These are phyloP conservation scores for Epinotia bilunana DNA, from an alignment of 2,888 invertebrate species.

Conservation along the genomic window DNA sequence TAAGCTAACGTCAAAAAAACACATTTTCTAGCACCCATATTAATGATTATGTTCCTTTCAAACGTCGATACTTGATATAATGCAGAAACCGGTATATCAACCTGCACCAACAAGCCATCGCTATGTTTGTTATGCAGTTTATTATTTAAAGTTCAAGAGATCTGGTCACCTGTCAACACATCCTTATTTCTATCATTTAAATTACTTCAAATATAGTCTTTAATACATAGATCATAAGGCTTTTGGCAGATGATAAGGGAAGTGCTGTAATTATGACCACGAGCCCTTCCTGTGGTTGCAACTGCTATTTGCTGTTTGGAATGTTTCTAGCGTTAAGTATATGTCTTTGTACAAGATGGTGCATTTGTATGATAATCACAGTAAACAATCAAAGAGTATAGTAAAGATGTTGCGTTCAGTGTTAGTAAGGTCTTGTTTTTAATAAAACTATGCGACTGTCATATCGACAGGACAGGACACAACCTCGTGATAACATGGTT, in stretches of 20 bases:
- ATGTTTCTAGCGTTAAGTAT: conserved; percentile 1
- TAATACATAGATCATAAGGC: neutral
- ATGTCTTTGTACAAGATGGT: neutral
- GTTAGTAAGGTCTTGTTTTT: neutral
- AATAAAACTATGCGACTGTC: neutral
- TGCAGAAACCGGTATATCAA: conserved; percentile 25
- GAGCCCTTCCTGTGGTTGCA: conserved; percentile 7
- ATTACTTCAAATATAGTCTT: neutral
- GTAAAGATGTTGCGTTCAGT: neutral
- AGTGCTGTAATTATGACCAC: conserved; percentile 11
- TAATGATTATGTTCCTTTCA: conserved; percentile 16
- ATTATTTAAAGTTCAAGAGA: conserved; percentile 1
- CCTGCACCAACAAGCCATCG: neutral
- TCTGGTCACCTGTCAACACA: conserved; percentile 18
- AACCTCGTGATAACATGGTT: too few species aligned
- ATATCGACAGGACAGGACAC: too few species aligned
- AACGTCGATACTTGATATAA: conserved; percentile 12
- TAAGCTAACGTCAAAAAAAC: too few species aligned
- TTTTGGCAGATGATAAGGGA: neutral
- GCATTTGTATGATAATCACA: neutral
- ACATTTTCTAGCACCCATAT: neutral
- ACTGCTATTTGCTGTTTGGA: neutral
- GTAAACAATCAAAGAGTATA: neutral
- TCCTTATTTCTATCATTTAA: neutral
- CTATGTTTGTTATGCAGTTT: neutral